Conservation (phyloP, 2,113 vertebrate genomes). For the Pygoscelis adeliae region DNA sequence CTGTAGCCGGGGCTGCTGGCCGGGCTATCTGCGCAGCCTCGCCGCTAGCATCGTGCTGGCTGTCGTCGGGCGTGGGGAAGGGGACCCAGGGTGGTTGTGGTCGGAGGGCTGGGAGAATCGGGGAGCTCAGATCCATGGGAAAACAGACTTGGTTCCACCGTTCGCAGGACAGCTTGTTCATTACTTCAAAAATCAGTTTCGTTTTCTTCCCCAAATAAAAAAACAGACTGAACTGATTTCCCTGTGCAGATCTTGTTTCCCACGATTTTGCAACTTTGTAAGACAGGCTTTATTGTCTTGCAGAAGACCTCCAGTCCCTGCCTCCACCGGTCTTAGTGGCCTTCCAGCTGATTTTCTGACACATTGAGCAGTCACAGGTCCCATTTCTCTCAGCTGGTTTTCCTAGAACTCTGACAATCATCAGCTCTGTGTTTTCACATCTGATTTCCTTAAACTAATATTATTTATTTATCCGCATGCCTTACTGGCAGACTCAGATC, state of each 20-base stretch:
- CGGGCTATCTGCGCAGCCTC: background rate
- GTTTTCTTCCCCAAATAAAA: background rate
- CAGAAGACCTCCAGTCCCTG: background rate
- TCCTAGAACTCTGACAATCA: background rate
- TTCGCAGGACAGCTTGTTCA: background rate
- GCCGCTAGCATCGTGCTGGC: background rate
- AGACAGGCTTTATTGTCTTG: background rate
- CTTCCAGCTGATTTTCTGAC: background rate
- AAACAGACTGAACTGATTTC: background rate
- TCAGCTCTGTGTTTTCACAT: background rate
- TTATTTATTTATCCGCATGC: background rate
- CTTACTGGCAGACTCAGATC: background rate
- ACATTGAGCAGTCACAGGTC: background rate
- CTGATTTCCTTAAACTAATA: background rate
- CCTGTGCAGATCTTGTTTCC: background rate
- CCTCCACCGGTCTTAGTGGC: background rate
- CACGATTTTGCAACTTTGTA: background rate
- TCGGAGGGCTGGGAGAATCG: background rate
- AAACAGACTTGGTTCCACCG: background rate
- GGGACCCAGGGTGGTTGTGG: too few relatives aligned
- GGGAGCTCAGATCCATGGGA: background rate
- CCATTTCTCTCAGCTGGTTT: background rate
- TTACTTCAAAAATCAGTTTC: background rate
- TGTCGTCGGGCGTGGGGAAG: accelerated
- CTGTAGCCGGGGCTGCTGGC: background rate